A percentile compares a stretch with the other conserved stretches of the same genome.
phyloP scores from a whole-genome alignment of 2,113 vertebrate genomes.

The Pimephales promelas region DNA sequence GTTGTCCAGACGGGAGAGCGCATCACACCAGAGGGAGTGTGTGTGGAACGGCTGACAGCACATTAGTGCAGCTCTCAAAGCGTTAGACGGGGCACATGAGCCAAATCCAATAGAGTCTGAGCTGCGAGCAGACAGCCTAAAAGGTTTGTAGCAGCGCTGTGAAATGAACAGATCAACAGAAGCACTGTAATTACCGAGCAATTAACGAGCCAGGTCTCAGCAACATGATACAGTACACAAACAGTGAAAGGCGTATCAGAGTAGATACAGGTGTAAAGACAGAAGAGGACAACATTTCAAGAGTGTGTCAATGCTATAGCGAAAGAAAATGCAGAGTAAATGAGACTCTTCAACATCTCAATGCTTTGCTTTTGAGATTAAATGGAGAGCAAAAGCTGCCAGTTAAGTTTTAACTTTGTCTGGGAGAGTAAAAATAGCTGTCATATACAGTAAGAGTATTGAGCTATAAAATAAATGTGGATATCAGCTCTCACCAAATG shows the following conservation, averaged over 20 bases:
- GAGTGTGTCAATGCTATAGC: neutral
- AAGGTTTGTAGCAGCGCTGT: slow-evolving; percentile 54
- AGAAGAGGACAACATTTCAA: neutral
- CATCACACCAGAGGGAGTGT: slow-evolving; percentile 30
- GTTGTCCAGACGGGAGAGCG: slow-evolving; percentile 7
- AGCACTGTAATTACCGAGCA: slow-evolving; percentile 59
- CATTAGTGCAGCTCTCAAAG: slow-evolving; percentile 28
- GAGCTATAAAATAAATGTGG: neutral
- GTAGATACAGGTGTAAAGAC: neutral
- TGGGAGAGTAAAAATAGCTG: no score
- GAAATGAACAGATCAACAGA: slow-evolving; percentile 59
- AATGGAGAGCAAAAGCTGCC: neutral
- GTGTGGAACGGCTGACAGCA: slow-evolving; percentile 11
- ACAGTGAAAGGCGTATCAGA: neutral
- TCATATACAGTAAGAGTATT: neutral
- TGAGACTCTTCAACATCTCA: neutral
- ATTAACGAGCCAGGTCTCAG: slow-evolving; percentile 57
- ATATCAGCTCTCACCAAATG: neutral
- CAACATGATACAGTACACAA: slow-evolving; percentile 59
- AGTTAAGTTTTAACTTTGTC: neutral
- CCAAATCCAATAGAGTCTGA: slow-evolving; percentile 61
- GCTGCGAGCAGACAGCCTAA: slow-evolving; percentile 52
- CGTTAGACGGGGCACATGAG: slow-evolving; percentile 54
- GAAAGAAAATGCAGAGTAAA: neutral
- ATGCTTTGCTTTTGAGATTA: neutral